A percentile compares a stretch with the other conserved stretches of the same genome.
These are phyloP conservation scores for Corythaeola cristata DNA, from an alignment of 2,113 vertebrate species.

Conservation along the genomic window DNA sequence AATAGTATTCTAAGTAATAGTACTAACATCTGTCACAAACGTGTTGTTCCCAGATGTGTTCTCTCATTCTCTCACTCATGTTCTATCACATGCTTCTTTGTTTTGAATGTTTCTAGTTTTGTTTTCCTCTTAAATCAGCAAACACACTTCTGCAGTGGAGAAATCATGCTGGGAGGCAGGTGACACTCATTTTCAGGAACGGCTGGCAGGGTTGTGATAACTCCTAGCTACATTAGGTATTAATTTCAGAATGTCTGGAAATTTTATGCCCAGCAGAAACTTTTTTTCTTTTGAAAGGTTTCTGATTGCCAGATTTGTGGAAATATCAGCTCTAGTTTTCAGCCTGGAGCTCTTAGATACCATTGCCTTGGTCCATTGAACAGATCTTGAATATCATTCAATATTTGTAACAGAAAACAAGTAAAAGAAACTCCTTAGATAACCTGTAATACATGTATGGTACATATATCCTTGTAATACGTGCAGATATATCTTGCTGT, in stretches of 20 bases:
- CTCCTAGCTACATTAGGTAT: background rate
- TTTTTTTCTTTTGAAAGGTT: background rate
- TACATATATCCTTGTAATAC: background rate
- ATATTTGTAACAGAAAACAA: background rate
- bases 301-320: background rate
- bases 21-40: background rate
- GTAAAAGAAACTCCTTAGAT: background rate
- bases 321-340: background rate
- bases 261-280: background rate
- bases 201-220: background rate
- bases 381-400: background rate
- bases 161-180: background rate
- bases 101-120: background rate
- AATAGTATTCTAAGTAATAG: background rate
- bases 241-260: background rate
- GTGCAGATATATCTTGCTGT: background rate
- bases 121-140: background rate
- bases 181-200: background rate
- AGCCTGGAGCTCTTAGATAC: background rate
- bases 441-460: background rate
- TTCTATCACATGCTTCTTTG: background rate
- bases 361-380: background rate
- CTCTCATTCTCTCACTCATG: background rate
- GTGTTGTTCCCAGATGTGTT: background rate
- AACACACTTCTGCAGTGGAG: background rate